Base-by-base conservation (phyloP, 2,113 vertebrate genomes). In the Piaya cayana region DNA sequence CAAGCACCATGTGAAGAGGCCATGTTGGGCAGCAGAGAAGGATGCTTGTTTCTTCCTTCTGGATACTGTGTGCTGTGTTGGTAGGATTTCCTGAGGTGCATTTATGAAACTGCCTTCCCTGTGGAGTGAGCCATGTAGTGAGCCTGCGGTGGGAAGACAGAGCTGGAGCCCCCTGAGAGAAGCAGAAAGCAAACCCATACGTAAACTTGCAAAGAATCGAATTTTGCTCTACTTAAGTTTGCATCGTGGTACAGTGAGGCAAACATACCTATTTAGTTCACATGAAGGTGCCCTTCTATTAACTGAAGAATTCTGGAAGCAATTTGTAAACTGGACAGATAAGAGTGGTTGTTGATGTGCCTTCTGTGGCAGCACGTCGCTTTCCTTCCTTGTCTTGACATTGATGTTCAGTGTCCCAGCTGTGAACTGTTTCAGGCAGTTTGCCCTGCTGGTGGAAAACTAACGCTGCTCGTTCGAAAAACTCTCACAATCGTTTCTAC, bases 91-190 rank as follows among this genome's bases (percentile, higher is more conserved):
- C 34, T 26, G 53, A 68, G 20, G 47, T 82, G 62, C 18, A 1
- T 47, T 69, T 8, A 36, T 43, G 43, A 67, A 68, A 6, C 6
- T 1, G 11, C 19, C 1, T 25, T 86, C 30, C 29, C 8, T 80
- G 39, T 12, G 5, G 56, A 6, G 19, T 20, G 21, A 36, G 43
- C 36, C 58, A 49, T 53, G 52, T 2, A 2, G 13, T 52, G 39
- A 75, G 27, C 10, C 58, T 59, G 49, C 32, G 12, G 8, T 5
- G 25, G 8, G 8, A 29, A 49, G 60, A 0, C 14, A 8, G 36
- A 56, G n/a, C 0, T 0, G 13, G 23, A 49, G 15, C 30, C 15
- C 19, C 53, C 18, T 2, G n/a, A 49, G 65, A 63, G 25, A 50
- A 50, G 21, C 9, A 21, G 30, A 45, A 58, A 50, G 37, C 78